Conservation (phyloP, 1,140 invertebrate species). For the Adoxophyes honmai region DNA sequence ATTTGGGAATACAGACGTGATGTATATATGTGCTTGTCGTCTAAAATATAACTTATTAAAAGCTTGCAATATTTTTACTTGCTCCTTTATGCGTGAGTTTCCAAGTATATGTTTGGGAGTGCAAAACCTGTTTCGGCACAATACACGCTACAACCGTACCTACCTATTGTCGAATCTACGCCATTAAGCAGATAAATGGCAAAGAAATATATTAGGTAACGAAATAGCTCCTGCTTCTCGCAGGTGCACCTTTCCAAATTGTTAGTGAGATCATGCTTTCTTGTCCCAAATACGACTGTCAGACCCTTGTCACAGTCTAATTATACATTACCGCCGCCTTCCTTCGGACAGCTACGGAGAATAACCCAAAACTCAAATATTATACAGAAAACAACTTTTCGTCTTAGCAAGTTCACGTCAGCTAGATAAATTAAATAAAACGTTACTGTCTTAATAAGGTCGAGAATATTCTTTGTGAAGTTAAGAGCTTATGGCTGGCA, state of each 20-base stretch:
- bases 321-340: conserved; percentile 69
- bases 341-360: conserved; percentile 36
- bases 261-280: conserved; percentile 38
- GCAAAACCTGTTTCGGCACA: no score
- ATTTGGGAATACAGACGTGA: no score
- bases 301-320: conserved; percentile 68
- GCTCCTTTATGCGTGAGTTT: no score
- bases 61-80: no score
- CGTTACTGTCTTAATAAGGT: conserved; percentile 14
- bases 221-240: conserved; percentile 21
- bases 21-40: no score
- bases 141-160: no score
- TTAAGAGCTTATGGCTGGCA: conserved; percentile 1
- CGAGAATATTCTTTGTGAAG: conserved; percentile 10
- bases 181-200: conserved; percentile 3
- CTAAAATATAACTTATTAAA: no score
- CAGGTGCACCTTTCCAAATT: conserved; percentile 48
- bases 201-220: conserved; percentile 5
- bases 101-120: no score
- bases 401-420: conserved; percentile 8
- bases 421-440: conserved; percentile 12
- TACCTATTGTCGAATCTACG: neutral
- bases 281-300: conserved; percentile 67
- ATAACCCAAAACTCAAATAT: neutral
- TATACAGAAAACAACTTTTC: conserved; percentile 5